phyloP scores from a whole-genome alignment of 2,113 vertebrate genomes.

The Pimephales promelas region DNA sequence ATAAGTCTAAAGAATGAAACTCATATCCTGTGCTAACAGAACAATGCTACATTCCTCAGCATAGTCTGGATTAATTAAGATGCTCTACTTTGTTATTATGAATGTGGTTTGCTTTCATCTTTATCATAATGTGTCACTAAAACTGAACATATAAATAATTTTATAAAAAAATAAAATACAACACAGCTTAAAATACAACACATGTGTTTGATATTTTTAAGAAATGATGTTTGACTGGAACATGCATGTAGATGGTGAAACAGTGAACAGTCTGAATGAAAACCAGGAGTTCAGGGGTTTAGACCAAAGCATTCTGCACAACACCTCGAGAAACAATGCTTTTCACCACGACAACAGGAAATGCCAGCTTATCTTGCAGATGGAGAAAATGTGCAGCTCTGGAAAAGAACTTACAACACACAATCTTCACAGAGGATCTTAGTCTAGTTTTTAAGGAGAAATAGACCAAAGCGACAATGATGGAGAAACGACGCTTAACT shows the following conservation, averaged over 20 bases:
- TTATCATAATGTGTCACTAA: background rate
- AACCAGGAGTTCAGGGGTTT: conserved; percentile 11
- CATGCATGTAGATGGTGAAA: conserved; percentile 36
- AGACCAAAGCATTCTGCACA: conserved; percentile 60
- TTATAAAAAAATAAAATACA: no score
- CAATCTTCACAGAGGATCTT: background rate
- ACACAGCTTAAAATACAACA: background rate
- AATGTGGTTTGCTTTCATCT: conserved; percentile 39
- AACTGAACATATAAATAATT: background rate
- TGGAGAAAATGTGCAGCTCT: conserved; percentile 39
- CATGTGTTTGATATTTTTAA: background rate
- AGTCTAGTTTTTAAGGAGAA: background rate
- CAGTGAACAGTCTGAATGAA: background rate
- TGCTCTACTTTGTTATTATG: conserved; percentile 63
- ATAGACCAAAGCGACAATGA: background rate
- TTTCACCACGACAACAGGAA: conserved; percentile 75
- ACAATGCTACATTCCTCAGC: conserved; percentile 64
- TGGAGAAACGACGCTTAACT: background rate
- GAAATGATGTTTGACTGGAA: background rate
- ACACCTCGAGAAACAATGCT: conserved; percentile 70
- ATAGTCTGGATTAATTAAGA: background rate
- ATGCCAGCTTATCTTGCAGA: conserved; percentile 72
- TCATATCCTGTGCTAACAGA: conserved; percentile 70
- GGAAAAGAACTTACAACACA: background rate
- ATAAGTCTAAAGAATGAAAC: conserved; percentile 69